phyloP scores from a whole-genome alignment of 2,888 invertebrate genomes.

The Ferdinandea cuprea region DNA sequence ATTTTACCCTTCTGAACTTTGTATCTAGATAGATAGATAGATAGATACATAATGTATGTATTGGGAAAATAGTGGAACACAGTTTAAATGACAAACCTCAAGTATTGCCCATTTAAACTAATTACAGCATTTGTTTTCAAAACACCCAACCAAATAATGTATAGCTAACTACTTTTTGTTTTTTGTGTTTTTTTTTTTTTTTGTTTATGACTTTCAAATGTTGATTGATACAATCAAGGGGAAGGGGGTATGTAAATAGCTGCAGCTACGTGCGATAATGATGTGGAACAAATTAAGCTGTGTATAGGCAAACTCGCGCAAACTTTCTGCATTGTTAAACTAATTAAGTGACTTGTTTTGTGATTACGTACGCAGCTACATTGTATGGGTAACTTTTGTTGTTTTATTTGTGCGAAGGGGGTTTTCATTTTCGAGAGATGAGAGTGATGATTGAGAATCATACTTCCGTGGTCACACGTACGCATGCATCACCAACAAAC shows the following conservation, averaged over 20 bases:
- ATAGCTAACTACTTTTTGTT: no score
- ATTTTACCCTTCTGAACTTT: not conserved
- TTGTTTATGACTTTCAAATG: constrained; percentile 32
- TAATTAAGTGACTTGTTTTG: constrained; percentile 78
- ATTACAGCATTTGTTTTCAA: constrained; percentile 36
- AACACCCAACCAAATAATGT: not conserved
- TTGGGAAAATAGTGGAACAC: constrained; percentile 22
- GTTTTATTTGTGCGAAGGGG: constrained; percentile 21
- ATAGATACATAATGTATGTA: no score
- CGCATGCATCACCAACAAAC: not conserved
- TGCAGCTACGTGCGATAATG: constrained; percentile 32
- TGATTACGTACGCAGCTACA: constrained; percentile 36
- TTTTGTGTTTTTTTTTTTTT: not conserved
- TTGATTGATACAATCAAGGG: constrained; percentile 32
- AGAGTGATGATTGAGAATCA: constrained; percentile 25
- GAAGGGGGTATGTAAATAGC: not conserved
- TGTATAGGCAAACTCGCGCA: constrained; percentile 56
- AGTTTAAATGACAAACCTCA: constrained; percentile 42
- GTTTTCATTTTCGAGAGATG: constrained; percentile 9
- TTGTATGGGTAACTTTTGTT: constrained; percentile 20
- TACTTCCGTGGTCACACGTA: constrained; percentile 53
- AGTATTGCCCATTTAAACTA: constrained; percentile 42
- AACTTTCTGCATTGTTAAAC: constrained; percentile 79
- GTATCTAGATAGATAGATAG: no score
- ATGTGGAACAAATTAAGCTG: constrained; percentile 65